Evolutionary conservation across 1,140 invertebrate species (phyloP), one percentile per base, ranked within the genome.

Genomic region (Delia radicum): DNA sequence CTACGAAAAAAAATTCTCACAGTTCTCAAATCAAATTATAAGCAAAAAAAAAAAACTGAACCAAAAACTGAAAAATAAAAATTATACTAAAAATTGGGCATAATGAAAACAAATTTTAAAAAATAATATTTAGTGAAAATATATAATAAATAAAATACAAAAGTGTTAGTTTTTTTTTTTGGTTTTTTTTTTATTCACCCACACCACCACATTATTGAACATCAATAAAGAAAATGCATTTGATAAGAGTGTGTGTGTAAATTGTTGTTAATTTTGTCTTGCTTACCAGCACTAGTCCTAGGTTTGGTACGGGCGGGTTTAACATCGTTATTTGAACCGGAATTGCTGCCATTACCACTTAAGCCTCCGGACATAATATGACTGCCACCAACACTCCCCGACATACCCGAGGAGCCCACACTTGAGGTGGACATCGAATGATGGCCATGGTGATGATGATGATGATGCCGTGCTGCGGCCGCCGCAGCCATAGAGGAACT

Each of bases 281-380:
- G 84, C 85, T 86, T 86, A 86, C 85, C 85, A 78, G 85, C 85
- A 80, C 85, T 86, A 27, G 85, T 86, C 80, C 85, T 74, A 48
- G 85, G 85, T 78, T 86, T 86, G 71, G 85, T 86, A 72, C 85
- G 78, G 79, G 84, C 83, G 46, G 85, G 85, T 75, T 86, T 86
- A 31, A 83, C 79, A 76, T 85, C 82, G 37, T 79, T 76, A 5
- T 77, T 76, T 24, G 73, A 28, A 61, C 55, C 62, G 69, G 48
- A n/a, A 76, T 37, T 33, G 29, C 73, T 18, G 72, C 37, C 31
- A 26, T 29, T 31, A 42, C 73, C 46, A 55, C 73, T 31, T 73
- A 55, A 73, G n/a, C 29, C 13, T 8, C 42, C 28, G 24, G 42
- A 24, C 71, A 55, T 73, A 4, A 8, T 12, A 46, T 73, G 71